These are phyloP conservation scores for Eulemur rufifrons DNA, from an alignment of 2,113 vertebrate species.

Conservation along the genomic window DNA sequence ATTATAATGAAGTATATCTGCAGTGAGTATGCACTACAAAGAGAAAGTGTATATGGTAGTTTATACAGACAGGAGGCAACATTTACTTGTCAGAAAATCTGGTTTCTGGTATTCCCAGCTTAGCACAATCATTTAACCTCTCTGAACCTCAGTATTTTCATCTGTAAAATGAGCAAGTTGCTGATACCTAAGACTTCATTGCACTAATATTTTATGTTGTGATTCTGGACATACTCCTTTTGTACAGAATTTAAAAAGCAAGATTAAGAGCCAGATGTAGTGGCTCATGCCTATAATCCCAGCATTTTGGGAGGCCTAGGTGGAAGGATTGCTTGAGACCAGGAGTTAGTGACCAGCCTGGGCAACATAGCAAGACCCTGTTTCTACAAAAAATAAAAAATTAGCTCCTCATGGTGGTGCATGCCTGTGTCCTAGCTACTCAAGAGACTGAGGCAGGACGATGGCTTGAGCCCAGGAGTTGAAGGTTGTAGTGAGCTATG, in stretches of 20 bases:
- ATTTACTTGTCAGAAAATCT: not conserved
- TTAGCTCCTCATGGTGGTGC: too few relatives aligned
- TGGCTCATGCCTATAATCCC: too few relatives aligned
- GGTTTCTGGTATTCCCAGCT: not conserved
- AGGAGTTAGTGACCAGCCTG: too few relatives aligned
- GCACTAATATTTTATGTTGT: conserved; percentile 11
- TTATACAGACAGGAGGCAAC: not conserved
- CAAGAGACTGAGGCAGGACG: too few relatives aligned
- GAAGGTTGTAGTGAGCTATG: too few relatives aligned
- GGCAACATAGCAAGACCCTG: too few relatives aligned
- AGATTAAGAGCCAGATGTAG: not conserved
- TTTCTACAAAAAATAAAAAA: too few relatives aligned
- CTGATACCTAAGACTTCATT: not conserved
- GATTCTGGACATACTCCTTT: not conserved
- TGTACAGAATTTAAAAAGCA: conserved; percentile 38
- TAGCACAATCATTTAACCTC: not conserved
- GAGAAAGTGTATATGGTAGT: not conserved
- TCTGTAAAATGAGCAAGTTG: conserved; percentile 1
- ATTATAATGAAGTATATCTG: not conserved
- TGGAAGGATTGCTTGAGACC: too few relatives aligned
- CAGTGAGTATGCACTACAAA: not conserved
- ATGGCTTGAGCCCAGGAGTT: too few relatives aligned
- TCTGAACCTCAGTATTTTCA: conserved; percentile 1
- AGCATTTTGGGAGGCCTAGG: too few relatives aligned
- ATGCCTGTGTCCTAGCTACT: too few relatives aligned